These are phyloP conservation scores for Cantharis nigra DNA, from an alignment of 2,888 invertebrate genomes.

Conservation along the genomic window DNA sequence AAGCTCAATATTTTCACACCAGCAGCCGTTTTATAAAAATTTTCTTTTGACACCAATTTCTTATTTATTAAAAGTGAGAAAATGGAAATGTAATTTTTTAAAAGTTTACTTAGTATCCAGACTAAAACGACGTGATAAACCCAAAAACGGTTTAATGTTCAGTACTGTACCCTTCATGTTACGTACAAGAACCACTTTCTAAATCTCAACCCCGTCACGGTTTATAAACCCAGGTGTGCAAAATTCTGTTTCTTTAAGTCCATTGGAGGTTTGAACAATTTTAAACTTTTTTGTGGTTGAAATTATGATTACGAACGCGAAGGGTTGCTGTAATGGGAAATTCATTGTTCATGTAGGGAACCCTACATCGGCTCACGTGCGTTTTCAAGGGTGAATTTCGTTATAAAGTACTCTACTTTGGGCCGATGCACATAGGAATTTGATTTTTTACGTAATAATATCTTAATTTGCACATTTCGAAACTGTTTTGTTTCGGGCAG, in stretches of 20 bases:
- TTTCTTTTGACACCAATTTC: not conserved
- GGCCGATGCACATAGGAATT: conserved; percentile 16
- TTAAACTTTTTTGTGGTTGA: conserved; percentile 7
- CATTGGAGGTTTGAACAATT: conserved; percentile 14
- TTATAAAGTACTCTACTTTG: conserved; percentile 28
- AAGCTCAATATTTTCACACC: conserved; percentile 16
- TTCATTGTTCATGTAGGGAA: conserved; percentile 37
- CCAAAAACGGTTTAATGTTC: conserved; percentile 19
- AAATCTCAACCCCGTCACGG: conserved; percentile 35
- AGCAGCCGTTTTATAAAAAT: not conserved
- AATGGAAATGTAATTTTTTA: not conserved
- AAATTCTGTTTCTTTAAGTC: conserved; percentile 34
- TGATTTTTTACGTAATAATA: not conserved
- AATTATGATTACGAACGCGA: conserved; percentile 13
- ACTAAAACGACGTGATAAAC: not conserved
- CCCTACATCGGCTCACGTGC: conserved; percentile 37
- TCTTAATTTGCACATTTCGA: no score
- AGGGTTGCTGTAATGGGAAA: conserved; percentile 35
- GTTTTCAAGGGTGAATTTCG: conserved; percentile 38
- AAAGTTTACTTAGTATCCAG: not conserved
- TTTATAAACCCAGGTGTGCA: conserved; percentile 40
- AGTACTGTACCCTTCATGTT: conserved; percentile 31
- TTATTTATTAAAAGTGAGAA: not conserved
- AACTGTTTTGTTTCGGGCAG: not conserved
- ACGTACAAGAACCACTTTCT: conserved; percentile 35